A percentile compares a stretch with the other conserved stretches of the same genome.
Conservation (phyloP, 2,888 invertebrate species). For the Synergus japonicus region DNA sequence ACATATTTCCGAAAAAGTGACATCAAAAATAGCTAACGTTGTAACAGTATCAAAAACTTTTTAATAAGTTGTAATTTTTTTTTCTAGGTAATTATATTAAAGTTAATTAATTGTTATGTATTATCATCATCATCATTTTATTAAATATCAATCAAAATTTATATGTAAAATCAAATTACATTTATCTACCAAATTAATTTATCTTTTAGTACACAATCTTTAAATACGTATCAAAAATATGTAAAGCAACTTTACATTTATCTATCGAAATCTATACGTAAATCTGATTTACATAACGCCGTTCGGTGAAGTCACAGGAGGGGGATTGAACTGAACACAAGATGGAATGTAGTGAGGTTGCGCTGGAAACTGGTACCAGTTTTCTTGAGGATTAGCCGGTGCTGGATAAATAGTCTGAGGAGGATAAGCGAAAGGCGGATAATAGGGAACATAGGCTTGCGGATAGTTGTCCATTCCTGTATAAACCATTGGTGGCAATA, state of each 20-base stretch:
- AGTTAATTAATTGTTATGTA: not conserved
- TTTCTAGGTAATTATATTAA: not conserved
- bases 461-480: constrained; percentile 57
- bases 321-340: constrained; percentile 10
- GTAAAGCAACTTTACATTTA: not conserved
- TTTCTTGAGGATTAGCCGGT: constrained; percentile 58
- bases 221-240: not conserved
- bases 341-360: constrained; percentile 62
- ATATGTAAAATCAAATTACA: constrained; percentile 18
- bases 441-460: constrained; percentile 59
- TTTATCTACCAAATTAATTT: not conserved
- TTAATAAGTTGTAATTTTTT: not conserved
- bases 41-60: constrained; percentile 35
- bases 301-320: constrained; percentile 1
- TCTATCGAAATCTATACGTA: not conserved
- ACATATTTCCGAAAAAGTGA: constrained; percentile 7
- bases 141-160: not conserved
- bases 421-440: constrained; percentile 62
- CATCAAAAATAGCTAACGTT: constrained; percentile 35
- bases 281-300: constrained; percentile 13
- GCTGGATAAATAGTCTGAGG: constrained; percentile 58
- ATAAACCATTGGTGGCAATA: constrained; percentile 56
- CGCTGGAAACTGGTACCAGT: constrained; percentile 66
- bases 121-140: constrained; percentile 7
- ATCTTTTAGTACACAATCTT: not conserved